Evolutionary conservation across 1,140 invertebrate genomes (phyloP).

Genomic region (Panonychus citri): DNA sequence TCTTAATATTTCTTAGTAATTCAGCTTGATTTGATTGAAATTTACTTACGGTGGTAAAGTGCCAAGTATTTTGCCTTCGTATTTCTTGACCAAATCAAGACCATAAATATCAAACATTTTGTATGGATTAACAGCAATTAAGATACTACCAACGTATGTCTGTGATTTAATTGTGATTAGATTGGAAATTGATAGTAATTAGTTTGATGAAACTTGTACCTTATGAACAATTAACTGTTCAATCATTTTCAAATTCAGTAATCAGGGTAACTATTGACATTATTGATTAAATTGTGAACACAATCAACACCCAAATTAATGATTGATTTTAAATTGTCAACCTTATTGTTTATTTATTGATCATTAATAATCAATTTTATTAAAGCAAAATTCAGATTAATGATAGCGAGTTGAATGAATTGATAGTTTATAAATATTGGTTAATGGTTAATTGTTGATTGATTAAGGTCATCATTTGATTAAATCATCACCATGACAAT

Average conservation of each 20-base stretch:
- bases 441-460: no score
- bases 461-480: no score
- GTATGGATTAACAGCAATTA: constrained; percentile 88
- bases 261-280: background rate
- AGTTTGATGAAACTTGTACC: background rate
- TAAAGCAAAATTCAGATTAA: no score
- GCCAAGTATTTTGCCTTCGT: constrained; percentile 66
- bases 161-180: constrained; percentile 18
- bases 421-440: no score
- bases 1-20: no score
- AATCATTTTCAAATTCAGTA: background rate
- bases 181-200: background rate
- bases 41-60: constrained; percentile 52
- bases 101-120: constrained; percentile 90
- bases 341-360: no score
- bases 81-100: constrained; percentile 76
- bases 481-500: no score
- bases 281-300: background rate
- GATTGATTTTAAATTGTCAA: no score
- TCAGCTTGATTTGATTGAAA: no score
- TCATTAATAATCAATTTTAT: no score
- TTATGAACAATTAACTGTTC: background rate
- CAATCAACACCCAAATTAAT: background rate
- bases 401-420: no score
- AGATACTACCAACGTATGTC: constrained; percentile 84